Evolutionary conservation across 2,797 vertebrate species (phyloP), one percentile per base, ranked within the genome.

Genomic region (Myoxocephalus aenaeus): DNA sequence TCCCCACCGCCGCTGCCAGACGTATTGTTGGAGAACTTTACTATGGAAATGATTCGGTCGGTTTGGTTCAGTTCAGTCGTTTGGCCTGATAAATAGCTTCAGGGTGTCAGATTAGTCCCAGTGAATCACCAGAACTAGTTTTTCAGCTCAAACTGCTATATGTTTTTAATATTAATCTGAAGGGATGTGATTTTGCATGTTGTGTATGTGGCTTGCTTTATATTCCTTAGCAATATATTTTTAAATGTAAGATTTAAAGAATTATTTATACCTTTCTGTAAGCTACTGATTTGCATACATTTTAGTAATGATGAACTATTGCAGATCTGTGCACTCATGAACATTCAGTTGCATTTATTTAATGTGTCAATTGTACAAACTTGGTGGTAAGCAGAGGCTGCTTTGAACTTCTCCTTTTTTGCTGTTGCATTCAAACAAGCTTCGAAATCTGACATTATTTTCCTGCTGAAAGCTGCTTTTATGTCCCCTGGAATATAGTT

Each of bases 21-120:
- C 73, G 42, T 50, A 77, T 77, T 29, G 83, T 77, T 89, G 80
- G 69, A 83, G 44, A 79, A 76, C 65, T 65, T 87, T 80, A 36
- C 81, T 72, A 82, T 84, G 83, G 79, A 78, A 87, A 88, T 87
- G 32, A 77, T 48, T 81, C 70, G 71, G 58, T 54, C 72, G 73
- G 77, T 77, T 80, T 68, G 75, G 65, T 71, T 73, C 74, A 53
- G 38, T 79, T 72, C 48, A 78, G 73, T 83, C 78, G 53, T 84
- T 86, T 69, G 77, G 68, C 50, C 25, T 69, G 69, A 79, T 73
- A 68, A 73, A 82, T 38, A 14, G 34, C 48, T 68, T 66, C 59
- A 58, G 59, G 17, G 50, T 38, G 65, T 67, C 61, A n/a, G 20
- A 69, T 65, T 34, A 32, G 32, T 70, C 70, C 14, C 29, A 38